phyloP scores from a whole-genome alignment of 1,140 invertebrate species.

The Vanessa atalanta region DNA sequence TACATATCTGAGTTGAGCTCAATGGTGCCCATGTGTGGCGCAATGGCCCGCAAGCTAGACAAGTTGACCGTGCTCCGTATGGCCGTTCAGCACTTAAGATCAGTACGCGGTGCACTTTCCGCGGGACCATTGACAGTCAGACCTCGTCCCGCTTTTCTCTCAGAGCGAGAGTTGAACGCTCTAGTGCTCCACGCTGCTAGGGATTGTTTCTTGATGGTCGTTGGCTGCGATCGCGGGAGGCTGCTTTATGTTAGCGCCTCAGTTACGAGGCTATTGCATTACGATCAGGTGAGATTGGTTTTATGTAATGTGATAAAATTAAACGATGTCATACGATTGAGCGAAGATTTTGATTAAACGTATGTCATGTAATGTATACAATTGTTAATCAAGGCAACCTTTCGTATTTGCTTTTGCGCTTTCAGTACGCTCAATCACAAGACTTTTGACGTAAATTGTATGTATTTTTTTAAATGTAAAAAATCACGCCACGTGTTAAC shows the following conservation, averaged over 20 bases:
- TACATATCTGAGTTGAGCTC: conserved; percentile 95
- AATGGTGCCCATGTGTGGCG: conserved; percentile 96
- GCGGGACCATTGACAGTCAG: conserved; percentile 58
- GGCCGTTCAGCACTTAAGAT: conserved; percentile 94
- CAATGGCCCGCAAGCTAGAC: conserved; percentile 95
- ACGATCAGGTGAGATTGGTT: conserved; percentile 85
- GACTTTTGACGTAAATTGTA: no score
- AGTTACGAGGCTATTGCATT: conserved; percentile 91
- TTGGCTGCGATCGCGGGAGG: conserved; percentile 94
- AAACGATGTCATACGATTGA: no score
- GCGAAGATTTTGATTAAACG: no score
- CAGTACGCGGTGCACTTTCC: conserved; percentile 58
- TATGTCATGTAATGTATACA: no score
- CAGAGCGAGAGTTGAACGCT: conserved; percentile 93
- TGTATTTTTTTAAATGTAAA: no score
- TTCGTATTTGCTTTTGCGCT: no score
- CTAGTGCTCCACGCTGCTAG: conserved; percentile 91
- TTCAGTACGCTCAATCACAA: no score
- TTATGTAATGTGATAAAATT: no score
- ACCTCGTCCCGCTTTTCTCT: conserved; percentile 92
- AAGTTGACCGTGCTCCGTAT: conserved; percentile 96
- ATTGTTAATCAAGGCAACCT: no score
- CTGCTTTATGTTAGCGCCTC: conserved; percentile 96
- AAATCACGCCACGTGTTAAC: no score
- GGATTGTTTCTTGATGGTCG: conserved; percentile 96